Evolutionary conservation across 2,113 vertebrate genomes (phyloP).

Genomic region (Vombatus ursinus): DNA sequence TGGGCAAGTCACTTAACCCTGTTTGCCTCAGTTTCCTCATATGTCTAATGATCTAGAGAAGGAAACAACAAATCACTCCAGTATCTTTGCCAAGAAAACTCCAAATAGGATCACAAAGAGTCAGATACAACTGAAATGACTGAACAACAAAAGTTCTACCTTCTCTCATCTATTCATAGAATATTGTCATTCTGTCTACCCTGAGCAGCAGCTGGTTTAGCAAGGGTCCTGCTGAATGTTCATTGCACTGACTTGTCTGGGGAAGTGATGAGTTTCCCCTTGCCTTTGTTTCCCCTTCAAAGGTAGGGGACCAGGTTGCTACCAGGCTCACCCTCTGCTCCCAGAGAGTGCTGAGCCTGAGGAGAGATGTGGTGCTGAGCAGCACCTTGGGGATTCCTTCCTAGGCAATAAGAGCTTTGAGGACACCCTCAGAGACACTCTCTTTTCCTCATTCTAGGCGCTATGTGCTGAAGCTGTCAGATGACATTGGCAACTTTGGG

Average conservation of each 20-base stretch:
- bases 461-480: slow-evolving; percentile 94
- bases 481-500: slow-evolving; percentile 95
- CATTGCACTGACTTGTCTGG: not conserved
- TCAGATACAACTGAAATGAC: not conserved
- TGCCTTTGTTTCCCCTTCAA: not conserved
- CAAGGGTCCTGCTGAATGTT: not conserved
- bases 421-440: not conserved
- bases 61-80: not conserved
- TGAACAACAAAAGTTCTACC: not conserved
- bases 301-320: not conserved
- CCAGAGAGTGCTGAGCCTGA: not conserved
- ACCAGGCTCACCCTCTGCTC: not conserved
- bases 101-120: not conserved
- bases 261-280: not conserved
- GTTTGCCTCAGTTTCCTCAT: not conserved
- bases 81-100: not conserved
- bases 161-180: not conserved
- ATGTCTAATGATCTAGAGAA: not conserved
- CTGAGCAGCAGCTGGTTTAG: not conserved
- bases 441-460: slow-evolving; percentile 81
- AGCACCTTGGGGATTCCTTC: not conserved
- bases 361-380: not conserved
- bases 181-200: not conserved
- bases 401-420: not conserved
- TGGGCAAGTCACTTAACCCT: not conserved